Evolutionary conservation across 2,888 invertebrate species (phyloP).

Genomic region (Mesorhabditis sp.): DNA sequence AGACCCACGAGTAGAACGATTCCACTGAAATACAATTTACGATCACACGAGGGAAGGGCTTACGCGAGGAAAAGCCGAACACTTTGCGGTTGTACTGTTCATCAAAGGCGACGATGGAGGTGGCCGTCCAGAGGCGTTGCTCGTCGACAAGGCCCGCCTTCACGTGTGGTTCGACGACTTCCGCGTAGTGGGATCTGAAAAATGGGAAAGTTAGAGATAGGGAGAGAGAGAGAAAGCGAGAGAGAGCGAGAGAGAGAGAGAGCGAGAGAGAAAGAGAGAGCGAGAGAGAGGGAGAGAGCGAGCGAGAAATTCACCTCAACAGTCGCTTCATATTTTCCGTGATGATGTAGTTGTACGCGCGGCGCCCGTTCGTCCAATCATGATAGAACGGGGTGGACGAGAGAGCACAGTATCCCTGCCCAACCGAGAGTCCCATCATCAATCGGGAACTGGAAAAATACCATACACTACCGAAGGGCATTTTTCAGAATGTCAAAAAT

Average conservation of each 20-base stretch:
- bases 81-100: slow-evolving; percentile 73
- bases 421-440: slow-evolving; percentile 77
- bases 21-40: slow-evolving; percentile 66
- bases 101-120: slow-evolving; percentile 81
- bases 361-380: slow-evolving; percentile 56
- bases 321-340: slow-evolving; percentile 85
- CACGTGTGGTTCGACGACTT: slow-evolving; percentile 56
- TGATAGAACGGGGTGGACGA: slow-evolving; percentile 65
- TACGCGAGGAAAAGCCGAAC: slow-evolving; percentile 7
- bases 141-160: slow-evolving; percentile 62
- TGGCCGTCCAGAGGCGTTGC: slow-evolving; percentile 78
- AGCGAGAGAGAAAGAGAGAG: no score
- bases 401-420: slow-evolving; percentile 87
- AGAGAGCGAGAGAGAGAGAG: no score
- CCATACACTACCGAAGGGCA: no score
- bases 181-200: slow-evolving; percentile 67
- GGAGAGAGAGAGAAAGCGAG: no score
- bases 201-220: background rate
- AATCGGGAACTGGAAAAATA: slow-evolving; percentile 16
- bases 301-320: slow-evolving; percentile 68
- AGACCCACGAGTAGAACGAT: slow-evolving; percentile 70
- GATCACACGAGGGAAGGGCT: no score
- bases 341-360: slow-evolving; percentile 80
- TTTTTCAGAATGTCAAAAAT: no score
- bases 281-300: no score